These are phyloP conservation scores for Andrena trimmerana DNA, from an alignment of 2,888 invertebrate species.

Conservation along the genomic window DNA sequence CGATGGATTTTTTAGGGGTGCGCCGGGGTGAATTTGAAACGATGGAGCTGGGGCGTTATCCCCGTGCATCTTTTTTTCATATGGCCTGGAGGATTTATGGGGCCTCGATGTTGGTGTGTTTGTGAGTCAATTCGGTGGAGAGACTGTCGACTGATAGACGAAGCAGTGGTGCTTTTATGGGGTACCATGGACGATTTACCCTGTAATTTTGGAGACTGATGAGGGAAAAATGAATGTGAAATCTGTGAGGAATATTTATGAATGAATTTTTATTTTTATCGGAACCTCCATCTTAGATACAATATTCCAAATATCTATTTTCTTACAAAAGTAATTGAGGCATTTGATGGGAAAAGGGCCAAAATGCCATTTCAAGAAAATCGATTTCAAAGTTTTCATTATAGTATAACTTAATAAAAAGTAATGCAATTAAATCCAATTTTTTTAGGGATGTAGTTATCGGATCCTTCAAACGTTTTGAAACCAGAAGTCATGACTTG, in stretches of 20 bases:
- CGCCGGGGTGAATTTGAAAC: conserved; percentile 48
- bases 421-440: too few species aligned
- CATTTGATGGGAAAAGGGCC: too few species aligned
- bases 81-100: conserved; percentile 25
- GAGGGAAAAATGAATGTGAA: not conserved
- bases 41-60: conserved; percentile 30
- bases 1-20: conserved; percentile 8
- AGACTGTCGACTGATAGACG: not conserved
- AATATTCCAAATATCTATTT: not conserved
- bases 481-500: too few species aligned
- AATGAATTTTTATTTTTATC: not conserved
- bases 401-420: too few species aligned
- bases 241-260: not conserved
- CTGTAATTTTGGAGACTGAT: not conserved
- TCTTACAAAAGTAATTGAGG: not conserved
- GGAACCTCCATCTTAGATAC: too few species aligned
- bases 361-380: too few species aligned
- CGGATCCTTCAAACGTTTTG: too few species aligned
- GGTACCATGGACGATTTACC: not conserved
- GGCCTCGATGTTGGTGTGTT: not conserved
- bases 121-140: not conserved
- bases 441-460: too few species aligned
- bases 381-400: too few species aligned
- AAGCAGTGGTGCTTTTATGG: not conserved
- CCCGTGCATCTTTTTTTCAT: conserved; percentile 54